Evolutionary conservation across 2,888 invertebrate species (phyloP), one percentile per base, ranked within the genome.

Genomic region (Orthonevra nobilis): DNA sequence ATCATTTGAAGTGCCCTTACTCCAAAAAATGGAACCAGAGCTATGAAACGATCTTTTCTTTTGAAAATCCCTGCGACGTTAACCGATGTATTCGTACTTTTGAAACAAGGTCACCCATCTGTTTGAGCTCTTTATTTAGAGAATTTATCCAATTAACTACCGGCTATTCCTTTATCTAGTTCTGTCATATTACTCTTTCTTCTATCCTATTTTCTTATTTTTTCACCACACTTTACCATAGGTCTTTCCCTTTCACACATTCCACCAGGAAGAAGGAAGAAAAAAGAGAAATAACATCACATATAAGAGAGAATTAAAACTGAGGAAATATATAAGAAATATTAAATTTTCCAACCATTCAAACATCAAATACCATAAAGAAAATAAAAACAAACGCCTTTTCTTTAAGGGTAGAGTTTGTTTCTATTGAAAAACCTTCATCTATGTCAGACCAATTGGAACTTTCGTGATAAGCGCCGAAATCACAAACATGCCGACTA

Each of bases 401-500:
- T n/a, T n/a, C n/a, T n/a, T n/a, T n/a, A n/a, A n/a, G n/a, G n/a
- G n/a, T n/a, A n/a, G n/a, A n/a, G n/a, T n/a, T n/a, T n/a, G n/a
- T n/a, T n/a, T n/a, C n/a, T n/a, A n/a, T n/a, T n/a, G n/a, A n/a
- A n/a, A n/a, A n/a, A n/a, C n/a, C n/a, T n/a, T n/a, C n/a, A n/a
- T n/a, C n/a, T n/a, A n/a, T n/a, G n/a, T n/a, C n/a, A n/a, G n/a
- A n/a, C n/a, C n/a, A n/a, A n/a, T n/a, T n/a, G n/a, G n/a, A n/a
- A n/a, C n/a, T n/a, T 23, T 10, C 1, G 17, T 10, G 20, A 42
- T 10, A 40, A 10, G 34, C 38, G 30, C 26, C 17, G 36, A 32
- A 63, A 50, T 30, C 28, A 26, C 54, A 73, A 73, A 61, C 54
- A 73, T 74, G 68, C 58, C 74, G 61, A 75, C 68, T 40, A 74